Base-by-base conservation (phyloP, 2,113 vertebrate species). In the Vombatus ursinus region DNA sequence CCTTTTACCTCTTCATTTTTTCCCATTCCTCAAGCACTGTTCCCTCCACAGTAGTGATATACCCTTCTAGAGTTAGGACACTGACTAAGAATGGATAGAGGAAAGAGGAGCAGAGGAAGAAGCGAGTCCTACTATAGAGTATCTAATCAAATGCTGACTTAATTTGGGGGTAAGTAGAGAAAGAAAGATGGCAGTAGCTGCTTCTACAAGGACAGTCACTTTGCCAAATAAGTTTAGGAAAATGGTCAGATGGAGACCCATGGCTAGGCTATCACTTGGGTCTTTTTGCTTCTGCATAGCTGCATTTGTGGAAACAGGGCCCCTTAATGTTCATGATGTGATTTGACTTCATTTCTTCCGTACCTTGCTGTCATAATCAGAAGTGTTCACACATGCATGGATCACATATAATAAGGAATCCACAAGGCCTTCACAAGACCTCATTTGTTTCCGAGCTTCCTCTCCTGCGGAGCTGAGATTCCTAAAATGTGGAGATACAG, bases 281-380 rank as follows among this genome's bases (percentile, higher is more conserved):
- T 84, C 37, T 84, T 84, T 84, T 8, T 84, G n/a, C n/a, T 84
- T 84, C n/a, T 84, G 44, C 68, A 23, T 23, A 84, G n/a, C 2
- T 84, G n/a, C 68, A 44, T 84, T 8, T 84, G 7, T 84, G 19
- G n/a, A 84, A n/a, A 77, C 37, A 44, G 2, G 16, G 37, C 6
- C 37, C 37, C 37, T 84, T 84, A 84, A 23, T 84, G n/a, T 44
- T 84, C 7, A 84, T 44, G 9, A 0, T 3, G 84, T 54, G 52
- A 93, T 11, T 48, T 49, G 92, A 26, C 52, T 61, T 3, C 0
- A 0, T 0, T 8, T 5, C 51, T n/a, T 24, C 49, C 22, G 10
- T 2, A 93, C 99, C 99, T 99, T 99, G 99, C 99, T 99, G 98
- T 99, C 99, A 0, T 99, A 99, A 96, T 99, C 99, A 0, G 99